Evolutionary conservation across 2,797 vertebrate species (phyloP).

Genomic region (Huso huso): DNA sequence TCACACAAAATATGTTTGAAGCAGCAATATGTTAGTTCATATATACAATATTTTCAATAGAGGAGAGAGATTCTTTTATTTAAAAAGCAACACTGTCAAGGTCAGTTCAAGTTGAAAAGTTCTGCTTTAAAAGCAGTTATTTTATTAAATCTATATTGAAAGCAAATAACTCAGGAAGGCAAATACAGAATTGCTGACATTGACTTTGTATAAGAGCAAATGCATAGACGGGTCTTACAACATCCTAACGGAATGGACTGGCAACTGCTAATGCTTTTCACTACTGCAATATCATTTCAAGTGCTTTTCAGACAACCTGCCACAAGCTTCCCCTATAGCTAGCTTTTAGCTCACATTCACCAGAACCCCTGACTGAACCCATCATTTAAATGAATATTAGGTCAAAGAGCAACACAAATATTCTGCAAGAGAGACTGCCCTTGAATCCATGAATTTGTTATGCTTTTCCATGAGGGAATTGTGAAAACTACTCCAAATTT

Average conservation of each 20-base stretch:
- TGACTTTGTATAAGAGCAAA: not conserved
- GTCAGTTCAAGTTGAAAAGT: slow-evolving; percentile 15
- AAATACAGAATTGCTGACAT: slow-evolving; percentile 14
- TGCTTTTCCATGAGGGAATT: not conserved
- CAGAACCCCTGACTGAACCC: slow-evolving; percentile 23
- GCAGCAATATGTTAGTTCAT: no score
- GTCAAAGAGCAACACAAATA: not conserved
- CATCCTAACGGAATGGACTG: not conserved
- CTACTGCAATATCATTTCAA: not conserved
- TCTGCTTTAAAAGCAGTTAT: slow-evolving; percentile 14
- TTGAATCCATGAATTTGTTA: not conserved
- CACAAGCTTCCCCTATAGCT: slow-evolving; percentile 17
- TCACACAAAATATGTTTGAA: no score
- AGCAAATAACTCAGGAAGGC: slow-evolving; percentile 12
- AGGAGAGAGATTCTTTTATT: not conserved
- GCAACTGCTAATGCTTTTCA: slow-evolving; percentile 3
- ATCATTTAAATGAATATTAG: slow-evolving; percentile 24
- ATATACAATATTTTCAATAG: no score
- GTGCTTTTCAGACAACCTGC: not conserved
- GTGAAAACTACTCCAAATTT: not conserved
- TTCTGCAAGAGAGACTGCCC: not conserved
- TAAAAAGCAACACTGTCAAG: slow-evolving; percentile 8
- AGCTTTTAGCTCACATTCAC: slow-evolving; percentile 21
- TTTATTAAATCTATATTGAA: slow-evolving; percentile 18
- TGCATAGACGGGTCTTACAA: not conserved